Evolutionary conservation across 2,113 vertebrate genomes (phyloP), one percentile per base, ranked within the genome.

Genomic region (Brachyhypopomus gauderio): DNA sequence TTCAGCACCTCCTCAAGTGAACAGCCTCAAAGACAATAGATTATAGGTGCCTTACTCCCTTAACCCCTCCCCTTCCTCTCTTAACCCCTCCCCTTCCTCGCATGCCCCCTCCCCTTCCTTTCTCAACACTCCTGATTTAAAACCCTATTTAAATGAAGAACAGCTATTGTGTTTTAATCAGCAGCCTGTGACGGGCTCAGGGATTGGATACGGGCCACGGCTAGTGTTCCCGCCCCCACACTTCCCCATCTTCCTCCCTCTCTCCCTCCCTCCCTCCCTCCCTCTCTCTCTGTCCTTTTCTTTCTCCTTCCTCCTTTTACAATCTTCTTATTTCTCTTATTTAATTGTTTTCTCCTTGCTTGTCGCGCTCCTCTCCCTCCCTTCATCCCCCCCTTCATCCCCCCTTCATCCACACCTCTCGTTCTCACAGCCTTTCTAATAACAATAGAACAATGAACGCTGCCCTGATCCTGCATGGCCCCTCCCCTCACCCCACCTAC

Each of bases 61-160:
- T 78, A 45, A 3, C 5, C 45, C 12, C 3, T 36, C 9, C 22
- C 64, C 36, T 56, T 11, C 72, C 72, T 75, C 78, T 86, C 62
- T 79, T 52, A 79, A 75, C 60, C 45, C 48, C 70, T 34, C 38
- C 30, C 7, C 20, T 30, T 27, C 23, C 75, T 36, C 2, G 55
- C 60, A 52, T 69, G 14, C 1, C 45, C 74, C 69, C 69, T 75
- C 56, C 12, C 70, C 82, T 74, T 60, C 52, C 4, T 19, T 27
- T 72, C 36, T 77, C 25, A 16, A 6, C 63, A 59, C 80, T 86
- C 72, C 85, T 91, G 88, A 91, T 93, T 92, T 90, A 88, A 89
- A 91, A 89, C 89, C 88, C 89, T 83, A 89, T 90, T 93, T 89
- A 89, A 91, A 92, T 91, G 89, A 92, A 87, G 88, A 91, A 90